These are phyloP conservation scores for Rhagonycha lutea DNA, from an alignment of 2,888 invertebrate species.

Conservation along the genomic window DNA sequence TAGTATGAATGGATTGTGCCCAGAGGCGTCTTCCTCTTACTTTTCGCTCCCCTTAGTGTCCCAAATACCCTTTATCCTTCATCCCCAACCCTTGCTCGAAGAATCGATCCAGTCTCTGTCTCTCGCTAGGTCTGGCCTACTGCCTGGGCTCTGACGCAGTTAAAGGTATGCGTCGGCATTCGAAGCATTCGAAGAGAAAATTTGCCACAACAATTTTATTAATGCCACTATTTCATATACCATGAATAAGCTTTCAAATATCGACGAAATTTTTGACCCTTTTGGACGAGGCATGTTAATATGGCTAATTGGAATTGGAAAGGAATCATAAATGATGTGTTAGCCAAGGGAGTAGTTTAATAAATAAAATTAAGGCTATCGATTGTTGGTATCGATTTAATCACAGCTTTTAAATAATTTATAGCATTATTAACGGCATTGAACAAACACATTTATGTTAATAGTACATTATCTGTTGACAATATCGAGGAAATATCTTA, in stretches of 20 bases:
- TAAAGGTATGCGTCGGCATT: slow-evolving; percentile 20
- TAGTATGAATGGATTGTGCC: slow-evolving; percentile 57
- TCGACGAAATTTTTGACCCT: not conserved
- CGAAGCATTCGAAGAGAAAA: not conserved
- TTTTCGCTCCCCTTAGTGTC: slow-evolving; percentile 25
- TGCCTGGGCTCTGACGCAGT: slow-evolving; percentile 34
- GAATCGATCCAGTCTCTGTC: slow-evolving; percentile 36
- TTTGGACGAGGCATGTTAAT: not conserved
- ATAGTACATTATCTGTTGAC: slow-evolving; percentile 19
- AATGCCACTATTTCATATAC: not conserved
- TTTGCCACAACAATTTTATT: not conserved
- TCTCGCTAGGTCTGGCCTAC: slow-evolving; percentile 34
- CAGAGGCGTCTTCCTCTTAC: slow-evolving; percentile 57
- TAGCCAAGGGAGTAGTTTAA: not conserved
- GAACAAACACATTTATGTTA: slow-evolving; percentile 22
- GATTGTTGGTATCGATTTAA: slow-evolving; percentile 18
- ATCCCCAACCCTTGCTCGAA: slow-evolving; percentile 31
- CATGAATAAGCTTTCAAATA: not conserved
- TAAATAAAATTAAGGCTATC: slow-evolving; percentile 14
- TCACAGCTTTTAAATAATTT: slow-evolving; percentile 17
- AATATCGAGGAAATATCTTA: slow-evolving; percentile 20
- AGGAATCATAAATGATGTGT: not conserved
- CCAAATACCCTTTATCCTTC: slow-evolving; percentile 32
- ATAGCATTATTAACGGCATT: slow-evolving; percentile 26
- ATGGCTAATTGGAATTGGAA: not conserved